Percentiles rank a stretch among this genome's conserved stretches.
Conservation (phyloP, 1,140 invertebrate genomes). For the Nymphalis io region DNA sequence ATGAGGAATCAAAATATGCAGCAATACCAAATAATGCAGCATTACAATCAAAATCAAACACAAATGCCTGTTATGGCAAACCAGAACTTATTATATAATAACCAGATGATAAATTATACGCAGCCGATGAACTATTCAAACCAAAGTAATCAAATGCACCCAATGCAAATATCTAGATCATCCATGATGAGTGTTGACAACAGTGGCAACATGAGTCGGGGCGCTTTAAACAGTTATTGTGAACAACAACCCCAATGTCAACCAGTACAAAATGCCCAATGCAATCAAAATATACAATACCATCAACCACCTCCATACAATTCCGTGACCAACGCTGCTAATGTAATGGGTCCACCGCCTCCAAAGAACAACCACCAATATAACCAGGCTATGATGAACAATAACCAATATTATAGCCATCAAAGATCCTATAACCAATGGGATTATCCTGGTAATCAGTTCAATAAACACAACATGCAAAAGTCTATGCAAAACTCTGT, state of each 20-base stretch:
- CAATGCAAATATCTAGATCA: slow-evolving; percentile 69
- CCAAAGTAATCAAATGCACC: slow-evolving; percentile 74
- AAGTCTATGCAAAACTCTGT: slow-evolving; percentile 71
- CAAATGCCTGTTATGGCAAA: slow-evolving; percentile 42
- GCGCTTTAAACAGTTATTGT: slow-evolving; percentile 64
- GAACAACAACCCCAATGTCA: slow-evolving; percentile 53
- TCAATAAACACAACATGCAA: slow-evolving; percentile 73
- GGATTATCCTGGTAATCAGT: slow-evolving; percentile 74
- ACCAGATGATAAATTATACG: slow-evolving; percentile 75
- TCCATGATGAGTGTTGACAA: slow-evolving; percentile 75
- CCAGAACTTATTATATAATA: slow-evolving; percentile 60
- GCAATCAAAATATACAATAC: slow-evolving; percentile 65
- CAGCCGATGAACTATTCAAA: slow-evolving; percentile 70
- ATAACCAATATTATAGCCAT: slow-evolving; percentile 73
- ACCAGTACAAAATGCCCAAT: slow-evolving; percentile 51
- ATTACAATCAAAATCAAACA: slow-evolving; percentile 43
- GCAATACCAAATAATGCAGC: slow-evolving; percentile 72
- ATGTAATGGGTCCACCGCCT: slow-evolving; percentile 73
- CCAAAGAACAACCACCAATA: slow-evolving; percentile 76
- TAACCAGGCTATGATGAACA: slow-evolving; percentile 73
- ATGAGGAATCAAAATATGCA: slow-evolving; percentile 63
- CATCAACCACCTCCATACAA: slow-evolving; percentile 71
- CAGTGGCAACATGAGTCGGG: slow-evolving; percentile 67
- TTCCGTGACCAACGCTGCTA: slow-evolving; percentile 54
- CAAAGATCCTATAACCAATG: slow-evolving; percentile 73